A percentile compares a stretch with the other conserved stretches of the same genome.
These are phyloP conservation scores for Xyrichtys novacula DNA, from an alignment of 2,797 vertebrate species.

Conservation along the genomic window DNA sequence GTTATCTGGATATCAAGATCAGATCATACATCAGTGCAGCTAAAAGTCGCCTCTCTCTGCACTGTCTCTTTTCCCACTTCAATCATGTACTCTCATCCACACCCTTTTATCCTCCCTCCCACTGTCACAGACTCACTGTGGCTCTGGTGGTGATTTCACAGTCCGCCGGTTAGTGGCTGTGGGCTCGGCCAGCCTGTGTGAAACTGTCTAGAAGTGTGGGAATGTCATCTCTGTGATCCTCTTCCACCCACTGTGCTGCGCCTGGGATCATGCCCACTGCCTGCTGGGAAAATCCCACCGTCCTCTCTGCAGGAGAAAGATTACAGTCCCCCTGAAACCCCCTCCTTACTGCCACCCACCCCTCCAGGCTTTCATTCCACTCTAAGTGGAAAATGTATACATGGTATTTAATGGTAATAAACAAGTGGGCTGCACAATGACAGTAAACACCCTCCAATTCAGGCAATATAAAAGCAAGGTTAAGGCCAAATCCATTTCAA, in stretches of 20 bases:
- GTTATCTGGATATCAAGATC: constrained; percentile 57
- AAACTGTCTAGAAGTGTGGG: constrained; percentile 69
- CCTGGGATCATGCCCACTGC: constrained; percentile 71
- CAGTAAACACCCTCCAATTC: constrained; percentile 27
- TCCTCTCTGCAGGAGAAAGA: constrained; percentile 68
- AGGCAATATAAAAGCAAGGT: constrained; percentile 54
- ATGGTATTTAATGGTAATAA: constrained; percentile 47
- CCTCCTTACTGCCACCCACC: constrained; percentile 25
- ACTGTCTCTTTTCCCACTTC: constrained; percentile 11
- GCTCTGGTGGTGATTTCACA: constrained; percentile 70
- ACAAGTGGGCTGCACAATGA: constrained; percentile 32
- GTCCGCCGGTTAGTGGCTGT: constrained; percentile 52
- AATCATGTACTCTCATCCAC: constrained; percentile 35
- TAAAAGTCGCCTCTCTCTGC: constrained; percentile 30
- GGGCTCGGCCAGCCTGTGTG: constrained; percentile 57
- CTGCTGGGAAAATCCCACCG: constrained; percentile 76
- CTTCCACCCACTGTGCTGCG: constrained; percentile 49
- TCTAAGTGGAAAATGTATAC: constrained; percentile 40
- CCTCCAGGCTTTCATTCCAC: constrained; percentile 36
- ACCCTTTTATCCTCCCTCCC: constrained; percentile 53
- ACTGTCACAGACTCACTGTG: constrained; percentile 57
- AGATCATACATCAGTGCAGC: constrained; percentile 49
- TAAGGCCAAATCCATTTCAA: constrained; percentile 56
- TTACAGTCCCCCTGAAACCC: constrained; percentile 55
- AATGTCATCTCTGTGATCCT: constrained; percentile 79